Evolutionary conservation across 1,140 invertebrate species (phyloP).

Genomic region (Drosophila melanogaster): Release_6_plus_ISO1_MT NT_033777.3:9397001-9397500

Average conservation of each 20-base stretch:
- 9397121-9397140: not conserved
- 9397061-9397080: not conserved
- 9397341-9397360: slow-evolving; percentile 43
- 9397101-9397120: not conserved
- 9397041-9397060: not conserved
- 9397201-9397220: slow-evolving; percentile 32
- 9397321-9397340: slow-evolving; percentile 17
- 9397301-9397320: slow-evolving; percentile 47
- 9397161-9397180: slow-evolving; percentile 10
- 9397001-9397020: not conserved
- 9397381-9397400: slow-evolving; percentile 61
- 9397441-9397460: slow-evolving; percentile 40
- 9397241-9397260: slow-evolving; percentile 7
- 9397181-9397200: slow-evolving; percentile 25
- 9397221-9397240: slow-evolving; percentile 60
- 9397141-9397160: slow-evolving; percentile 4
- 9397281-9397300: slow-evolving; percentile 58
- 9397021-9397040: not conserved
- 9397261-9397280: slow-evolving; percentile 43
- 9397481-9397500: slow-evolving; percentile 6
- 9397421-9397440: slow-evolving; percentile 29
- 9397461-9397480: slow-evolving; percentile 48
- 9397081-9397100: not conserved
- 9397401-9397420: slow-evolving; percentile 37
- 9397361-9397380: slow-evolving; percentile 41